Conservation (phyloP, 2,797 vertebrate species). For the Ceryle rudis region DNA sequence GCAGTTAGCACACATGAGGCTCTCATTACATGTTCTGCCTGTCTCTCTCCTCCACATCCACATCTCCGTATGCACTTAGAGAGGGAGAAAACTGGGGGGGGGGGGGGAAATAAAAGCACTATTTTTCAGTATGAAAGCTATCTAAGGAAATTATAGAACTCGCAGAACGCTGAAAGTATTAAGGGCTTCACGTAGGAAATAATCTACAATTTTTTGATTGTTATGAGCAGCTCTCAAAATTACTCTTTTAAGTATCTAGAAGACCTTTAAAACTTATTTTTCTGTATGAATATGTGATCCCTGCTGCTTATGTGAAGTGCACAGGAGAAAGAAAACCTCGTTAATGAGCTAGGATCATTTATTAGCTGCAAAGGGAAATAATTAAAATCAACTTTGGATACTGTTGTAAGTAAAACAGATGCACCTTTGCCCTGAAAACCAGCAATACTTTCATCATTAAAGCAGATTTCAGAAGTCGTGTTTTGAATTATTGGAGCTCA, state of each 20-base stretch:
- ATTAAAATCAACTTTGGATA: neutral
- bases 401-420: neutral
- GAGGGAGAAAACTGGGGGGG: neutral
- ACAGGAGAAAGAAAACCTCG: neutral
- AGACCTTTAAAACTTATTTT: neutral
- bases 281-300: neutral
- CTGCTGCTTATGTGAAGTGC: neutral
- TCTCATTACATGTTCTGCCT: rapidly evolving
- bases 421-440: neutral
- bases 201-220: neutral
- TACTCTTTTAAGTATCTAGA: neutral
- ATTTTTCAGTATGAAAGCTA: neutral
- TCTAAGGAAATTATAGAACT: neutral
- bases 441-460: neutral
- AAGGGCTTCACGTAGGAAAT: neutral
- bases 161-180: neutral
- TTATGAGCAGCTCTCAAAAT: neutral
- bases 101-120: neutral
- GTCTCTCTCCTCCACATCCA: neutral
- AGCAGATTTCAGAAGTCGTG: neutral
- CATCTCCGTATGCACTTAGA: rapidly evolving
- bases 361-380: neutral
- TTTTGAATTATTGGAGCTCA: neutral
- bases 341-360: neutral
- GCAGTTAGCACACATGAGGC: neutral